Evolutionary conservation across 2,888 invertebrate genomes (phyloP), one percentile per base, ranked within the genome.

Genomic region (Cremastobaeus sp.): DNA sequence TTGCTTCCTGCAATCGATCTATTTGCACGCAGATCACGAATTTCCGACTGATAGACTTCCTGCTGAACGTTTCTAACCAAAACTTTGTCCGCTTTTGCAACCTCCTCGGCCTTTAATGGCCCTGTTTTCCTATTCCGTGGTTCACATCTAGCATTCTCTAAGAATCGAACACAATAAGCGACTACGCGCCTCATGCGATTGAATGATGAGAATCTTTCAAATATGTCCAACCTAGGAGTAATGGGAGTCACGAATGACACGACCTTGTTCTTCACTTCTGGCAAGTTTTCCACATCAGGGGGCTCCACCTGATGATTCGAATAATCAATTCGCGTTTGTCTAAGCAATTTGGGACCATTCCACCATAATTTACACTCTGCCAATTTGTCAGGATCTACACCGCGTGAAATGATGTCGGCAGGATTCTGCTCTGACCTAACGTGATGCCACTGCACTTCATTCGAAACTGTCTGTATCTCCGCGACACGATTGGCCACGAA

Each of bases 401-500:
- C 30, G 3, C 30, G 30, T 6, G 30, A 6, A 2, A 34, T 34
- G 34, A 34, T 11, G 34, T 34, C 2, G 3, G 11, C 34, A 14
- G 34, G 34, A 34, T 34, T 34, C 12, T 34, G 11, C 14, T 34
- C 2, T 8, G 34, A 34, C 12, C 14, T 34, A 12, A 34, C 34
- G 34, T 34, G 34, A 34, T 34, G 14, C 14, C 12, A 34, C 8
- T 34, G 11, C 11, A 12, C 14, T 12, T 34, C 12, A 12, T 34
- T 34, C 34, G 14, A 34, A 34, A 12, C 14, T 34, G 32, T 32
- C 12, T 34, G 34, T 12, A 34, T 12, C 12, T 34, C 34, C 2
- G 30, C 11, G 3, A 43, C 43, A 3, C 43, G 5, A 43, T 43
- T 43, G 2, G 43, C 41, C 2, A 34, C 34, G 14, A 34, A 34